Percentiles rank a stretch among this genome's conserved stretches.
phyloP scores from a whole-genome alignment of 2,113 vertebrate genomes.

The Oenanthe melanoleuca region DNA sequence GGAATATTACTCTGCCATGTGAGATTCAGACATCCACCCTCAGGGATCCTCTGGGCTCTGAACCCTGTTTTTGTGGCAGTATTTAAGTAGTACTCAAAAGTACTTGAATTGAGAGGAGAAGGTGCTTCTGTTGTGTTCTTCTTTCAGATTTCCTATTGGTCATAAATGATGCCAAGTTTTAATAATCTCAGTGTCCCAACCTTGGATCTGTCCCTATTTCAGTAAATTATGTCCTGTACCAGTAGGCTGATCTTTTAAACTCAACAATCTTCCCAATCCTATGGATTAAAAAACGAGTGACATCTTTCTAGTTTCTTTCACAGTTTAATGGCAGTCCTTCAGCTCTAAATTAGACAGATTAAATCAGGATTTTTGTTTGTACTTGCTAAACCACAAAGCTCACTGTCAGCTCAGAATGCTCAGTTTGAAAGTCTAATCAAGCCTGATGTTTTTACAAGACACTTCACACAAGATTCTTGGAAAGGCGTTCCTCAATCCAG shows the following conservation, averaged over 20 bases:
- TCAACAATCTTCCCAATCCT: background rate
- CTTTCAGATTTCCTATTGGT: background rate
- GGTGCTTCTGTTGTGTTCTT: background rate
- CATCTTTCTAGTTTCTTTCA: background rate
- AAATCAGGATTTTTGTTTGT: background rate
- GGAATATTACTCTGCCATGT: background rate
- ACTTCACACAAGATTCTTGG: constrained; percentile 26
- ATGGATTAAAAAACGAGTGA: background rate
- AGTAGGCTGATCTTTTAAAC: background rate
- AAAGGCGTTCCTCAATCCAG: background rate
- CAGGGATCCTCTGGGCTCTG: background rate
- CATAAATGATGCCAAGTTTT: background rate
- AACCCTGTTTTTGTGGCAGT: background rate
- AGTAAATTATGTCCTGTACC: background rate
- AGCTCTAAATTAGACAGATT: background rate
- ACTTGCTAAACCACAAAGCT: background rate
- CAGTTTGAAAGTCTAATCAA: background rate
- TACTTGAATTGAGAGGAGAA: background rate
- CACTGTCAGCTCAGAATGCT: background rate
- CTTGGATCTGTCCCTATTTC: background rate
- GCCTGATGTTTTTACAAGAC: background rate
- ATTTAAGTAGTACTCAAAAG: background rate
- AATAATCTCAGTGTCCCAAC: background rate
- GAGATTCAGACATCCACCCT: background rate
- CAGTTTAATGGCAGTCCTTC: background rate